Evolutionary conservation across 2,113 vertebrate genomes (phyloP).

Genomic region (Prunella himalayana): DNA sequence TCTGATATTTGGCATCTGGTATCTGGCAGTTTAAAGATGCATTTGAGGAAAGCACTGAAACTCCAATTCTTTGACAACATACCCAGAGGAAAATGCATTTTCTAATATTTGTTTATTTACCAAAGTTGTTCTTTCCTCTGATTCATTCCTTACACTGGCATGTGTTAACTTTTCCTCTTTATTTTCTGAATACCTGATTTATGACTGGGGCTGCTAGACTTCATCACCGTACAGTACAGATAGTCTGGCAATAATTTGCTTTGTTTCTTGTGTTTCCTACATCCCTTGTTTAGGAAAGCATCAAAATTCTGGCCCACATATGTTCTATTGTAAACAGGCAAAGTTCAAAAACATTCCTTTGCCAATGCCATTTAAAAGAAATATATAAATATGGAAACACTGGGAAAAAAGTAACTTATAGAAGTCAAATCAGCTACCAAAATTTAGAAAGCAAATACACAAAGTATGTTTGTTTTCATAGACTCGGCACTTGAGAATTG

Average conservation of each 20-base stretch:
- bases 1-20: background rate
- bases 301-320: background rate
- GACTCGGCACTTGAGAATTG: background rate
- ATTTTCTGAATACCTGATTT: background rate
- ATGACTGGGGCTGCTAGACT: background rate
- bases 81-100: background rate
- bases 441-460: background rate
- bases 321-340: background rate
- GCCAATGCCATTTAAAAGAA: background rate
- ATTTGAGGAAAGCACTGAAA: background rate
- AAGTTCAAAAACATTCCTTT: background rate
- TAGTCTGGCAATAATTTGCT: background rate
- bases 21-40: background rate
- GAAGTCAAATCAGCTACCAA: background rate
- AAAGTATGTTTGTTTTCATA: background rate
- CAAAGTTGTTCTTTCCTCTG: background rate
- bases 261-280: background rate
- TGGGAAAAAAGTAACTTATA: background rate
- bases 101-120: slow-evolving; percentile 2
- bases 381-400: background rate
- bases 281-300: background rate
- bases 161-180: background rate
- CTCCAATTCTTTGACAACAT: background rate
- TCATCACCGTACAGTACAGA: background rate
- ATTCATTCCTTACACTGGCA: background rate